phyloP scores from a whole-genome alignment of 2,113 vertebrate species.

The Thryonomys swinderianus region DNA sequence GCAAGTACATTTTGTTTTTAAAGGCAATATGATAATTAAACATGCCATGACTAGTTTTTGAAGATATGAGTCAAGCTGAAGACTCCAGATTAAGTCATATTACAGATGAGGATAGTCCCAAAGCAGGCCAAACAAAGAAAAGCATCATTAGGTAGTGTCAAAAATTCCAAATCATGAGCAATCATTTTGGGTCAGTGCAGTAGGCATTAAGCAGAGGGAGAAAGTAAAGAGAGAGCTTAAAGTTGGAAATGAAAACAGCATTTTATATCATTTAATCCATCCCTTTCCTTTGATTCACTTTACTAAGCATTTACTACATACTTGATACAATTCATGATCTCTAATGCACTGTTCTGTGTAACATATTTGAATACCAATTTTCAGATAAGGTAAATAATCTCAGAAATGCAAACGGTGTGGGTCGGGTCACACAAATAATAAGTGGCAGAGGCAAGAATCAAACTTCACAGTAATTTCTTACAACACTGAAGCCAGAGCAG shows the following conservation, averaged over 20 bases:
- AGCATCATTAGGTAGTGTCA: background rate
- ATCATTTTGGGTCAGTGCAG: background rate
- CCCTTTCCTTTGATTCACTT: background rate
- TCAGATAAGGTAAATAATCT: background rate
- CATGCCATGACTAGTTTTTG: background rate
- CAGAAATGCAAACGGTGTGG: background rate
- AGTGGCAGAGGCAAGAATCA: background rate
- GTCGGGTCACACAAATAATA: background rate
- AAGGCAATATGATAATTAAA: background rate
- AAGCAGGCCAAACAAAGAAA: background rate
- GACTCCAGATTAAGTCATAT: background rate
- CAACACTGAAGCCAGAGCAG: background rate
- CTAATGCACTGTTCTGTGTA: background rate
- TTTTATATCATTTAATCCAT: constrained; percentile 10
- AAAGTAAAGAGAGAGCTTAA: background rate
- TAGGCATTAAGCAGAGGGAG: background rate
- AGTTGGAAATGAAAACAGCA: background rate
- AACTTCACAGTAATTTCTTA: background rate
- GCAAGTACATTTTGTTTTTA: too few species aligned
- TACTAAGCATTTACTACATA: background rate
- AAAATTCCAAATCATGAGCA: background rate
- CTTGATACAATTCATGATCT: background rate
- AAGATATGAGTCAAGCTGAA: background rate
- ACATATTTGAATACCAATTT: background rate
- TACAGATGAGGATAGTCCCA: background rate